A percentile compares a stretch with the other conserved stretches of the same genome.
Conservation (phyloP, 2,113 vertebrate genomes). For the Thunnus thynnus region DNA sequence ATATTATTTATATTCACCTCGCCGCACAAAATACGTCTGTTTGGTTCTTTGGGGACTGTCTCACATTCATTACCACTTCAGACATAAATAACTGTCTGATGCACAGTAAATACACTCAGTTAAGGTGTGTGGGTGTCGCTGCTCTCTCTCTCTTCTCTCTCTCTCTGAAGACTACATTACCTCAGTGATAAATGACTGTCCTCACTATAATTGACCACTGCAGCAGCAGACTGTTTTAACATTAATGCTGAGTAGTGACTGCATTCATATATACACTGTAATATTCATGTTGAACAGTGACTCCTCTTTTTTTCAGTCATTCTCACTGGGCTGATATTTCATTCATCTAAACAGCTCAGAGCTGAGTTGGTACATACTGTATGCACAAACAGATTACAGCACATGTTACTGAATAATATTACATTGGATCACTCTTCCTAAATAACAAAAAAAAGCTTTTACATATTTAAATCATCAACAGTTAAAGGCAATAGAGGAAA, state of each 20-base stretch:
- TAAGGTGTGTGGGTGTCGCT: slow-evolving; percentile 14
- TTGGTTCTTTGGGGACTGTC: slow-evolving; percentile 4
- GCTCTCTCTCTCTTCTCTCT: slow-evolving; percentile 3
- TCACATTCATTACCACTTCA: not conserved
- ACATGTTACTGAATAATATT: not conserved
- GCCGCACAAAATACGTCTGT: not conserved
- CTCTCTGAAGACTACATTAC: slow-evolving; percentile 33
- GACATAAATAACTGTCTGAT: slow-evolving; percentile 12
- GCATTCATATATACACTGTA: slow-evolving; percentile 13
- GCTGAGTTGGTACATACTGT: not conserved
- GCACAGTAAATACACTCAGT: slow-evolving; percentile 7
- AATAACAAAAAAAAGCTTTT: no score
- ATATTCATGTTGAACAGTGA: not conserved
- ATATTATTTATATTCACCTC: not conserved
- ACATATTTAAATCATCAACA: no score
- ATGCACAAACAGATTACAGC: not conserved
- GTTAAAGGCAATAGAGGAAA: no score
- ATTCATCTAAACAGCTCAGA: slow-evolving; percentile 7
- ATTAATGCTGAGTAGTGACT: slow-evolving; percentile 35
- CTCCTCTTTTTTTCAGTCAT: not conserved
- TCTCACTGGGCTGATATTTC: not conserved
- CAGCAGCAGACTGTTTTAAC: slow-evolving; percentile 25
- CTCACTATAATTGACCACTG: slow-evolving; percentile 40
- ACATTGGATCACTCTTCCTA: no score
- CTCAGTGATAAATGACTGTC: slow-evolving; percentile 55